phyloP scores from a whole-genome alignment of 2,888 invertebrate genomes.

The Actias luna region DNA sequence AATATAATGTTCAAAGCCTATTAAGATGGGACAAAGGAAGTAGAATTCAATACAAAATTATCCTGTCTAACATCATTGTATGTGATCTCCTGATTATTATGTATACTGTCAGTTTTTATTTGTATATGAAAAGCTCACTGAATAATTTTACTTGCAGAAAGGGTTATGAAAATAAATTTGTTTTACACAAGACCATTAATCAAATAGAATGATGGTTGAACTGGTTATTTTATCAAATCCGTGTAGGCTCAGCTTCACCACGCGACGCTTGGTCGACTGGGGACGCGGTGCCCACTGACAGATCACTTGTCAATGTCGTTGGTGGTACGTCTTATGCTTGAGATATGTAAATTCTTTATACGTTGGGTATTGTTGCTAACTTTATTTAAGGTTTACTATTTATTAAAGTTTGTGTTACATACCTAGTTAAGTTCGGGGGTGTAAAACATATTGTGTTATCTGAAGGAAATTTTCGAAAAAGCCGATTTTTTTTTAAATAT shows the following conservation, averaged over 20 bases:
- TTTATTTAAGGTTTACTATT: no score
- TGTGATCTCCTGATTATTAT: background rate
- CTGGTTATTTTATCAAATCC: conserved; percentile 50
- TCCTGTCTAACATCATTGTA: background rate
- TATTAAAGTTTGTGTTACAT: no score
- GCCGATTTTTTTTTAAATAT: no score
- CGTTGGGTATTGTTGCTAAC: background rate
- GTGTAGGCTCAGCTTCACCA: conserved; percentile 45
- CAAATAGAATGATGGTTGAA: conserved; percentile 46
- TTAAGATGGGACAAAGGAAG: background rate
- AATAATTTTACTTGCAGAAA: background rate
- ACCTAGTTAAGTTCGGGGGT: no score
- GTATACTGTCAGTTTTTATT: background rate
- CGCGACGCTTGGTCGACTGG: background rate
- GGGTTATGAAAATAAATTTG: conserved; percentile 11
- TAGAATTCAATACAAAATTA: background rate
- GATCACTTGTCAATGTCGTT: conserved; percentile 58
- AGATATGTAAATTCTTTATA: background rate
- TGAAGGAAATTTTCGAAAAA: no score
- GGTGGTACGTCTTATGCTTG: conserved; percentile 9
- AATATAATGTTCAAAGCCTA: background rate
- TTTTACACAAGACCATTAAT: conserved; percentile 47
- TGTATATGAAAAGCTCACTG: no score
- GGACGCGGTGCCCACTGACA: conserved; percentile 39
- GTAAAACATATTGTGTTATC: no score